phyloP scores from a whole-genome alignment of 2,797 vertebrate genomes.

The Esox lucius region DNA sequence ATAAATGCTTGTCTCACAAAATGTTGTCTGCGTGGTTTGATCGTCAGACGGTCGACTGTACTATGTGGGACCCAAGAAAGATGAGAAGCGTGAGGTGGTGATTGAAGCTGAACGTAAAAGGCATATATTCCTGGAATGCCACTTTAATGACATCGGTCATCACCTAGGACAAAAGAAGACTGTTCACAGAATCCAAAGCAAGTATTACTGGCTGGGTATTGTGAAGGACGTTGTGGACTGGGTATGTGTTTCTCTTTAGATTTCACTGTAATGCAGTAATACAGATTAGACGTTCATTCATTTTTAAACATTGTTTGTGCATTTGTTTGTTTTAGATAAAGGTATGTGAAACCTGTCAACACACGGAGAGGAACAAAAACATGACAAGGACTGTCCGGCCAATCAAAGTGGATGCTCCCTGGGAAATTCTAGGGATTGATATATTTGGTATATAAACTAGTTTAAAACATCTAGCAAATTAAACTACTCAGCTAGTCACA shows the following conservation, averaged over 20 bases:
- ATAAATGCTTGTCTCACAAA: not conserved
- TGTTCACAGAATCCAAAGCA: constrained; percentile 87
- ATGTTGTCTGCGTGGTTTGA: constrained; percentile 9
- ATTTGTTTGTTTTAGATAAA: constrained; percentile 78
- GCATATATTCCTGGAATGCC: constrained; percentile 87
- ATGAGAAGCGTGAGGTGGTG: constrained; percentile 89
- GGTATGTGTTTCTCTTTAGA: constrained; percentile 64
- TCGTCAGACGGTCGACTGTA: constrained; percentile 80
- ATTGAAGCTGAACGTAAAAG: constrained; percentile 82
- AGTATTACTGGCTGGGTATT: constrained; percentile 93
- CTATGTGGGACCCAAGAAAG: constrained; percentile 88
- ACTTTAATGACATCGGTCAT: constrained; percentile 85
- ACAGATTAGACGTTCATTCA: not conserved
- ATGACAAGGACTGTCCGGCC: constrained; percentile 73
- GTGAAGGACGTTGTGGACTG: constrained; percentile 92
- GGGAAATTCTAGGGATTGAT: constrained; percentile 85
- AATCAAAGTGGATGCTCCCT: constrained; percentile 83
- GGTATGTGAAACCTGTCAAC: constrained; percentile 87
- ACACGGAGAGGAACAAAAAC: constrained; percentile 83
- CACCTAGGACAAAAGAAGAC: constrained; percentile 94
- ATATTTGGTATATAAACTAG: constrained; percentile 72
- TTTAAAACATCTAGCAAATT: not conserved
- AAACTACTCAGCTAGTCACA: not conserved
- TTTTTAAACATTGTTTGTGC: not conserved
- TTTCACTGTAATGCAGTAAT: not conserved